Evolutionary conservation across 2,888 invertebrate species (phyloP).

Genomic region (Apeira syringaria): DNA sequence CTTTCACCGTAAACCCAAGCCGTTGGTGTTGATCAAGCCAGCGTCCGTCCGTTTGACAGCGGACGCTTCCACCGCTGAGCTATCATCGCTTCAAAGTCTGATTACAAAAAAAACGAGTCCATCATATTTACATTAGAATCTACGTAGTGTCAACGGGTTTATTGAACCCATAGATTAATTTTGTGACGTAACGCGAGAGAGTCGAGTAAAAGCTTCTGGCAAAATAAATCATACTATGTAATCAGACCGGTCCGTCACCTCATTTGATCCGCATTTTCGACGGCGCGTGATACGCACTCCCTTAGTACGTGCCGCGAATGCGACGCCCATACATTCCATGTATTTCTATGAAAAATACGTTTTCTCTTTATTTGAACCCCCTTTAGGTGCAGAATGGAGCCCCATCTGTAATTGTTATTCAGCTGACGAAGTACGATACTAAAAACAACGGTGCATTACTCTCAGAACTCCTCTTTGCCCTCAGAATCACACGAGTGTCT

Average conservation of each 20-base stretch:
- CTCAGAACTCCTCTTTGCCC: no score
- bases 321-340: slow-evolving; percentile 15
- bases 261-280: slow-evolving; percentile 23
- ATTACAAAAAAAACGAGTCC: no score
- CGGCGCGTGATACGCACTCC: slow-evolving; percentile 20
- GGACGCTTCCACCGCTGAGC: no score
- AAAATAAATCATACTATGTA: slow-evolving; percentile 20
- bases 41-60: no score
- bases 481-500: no score
- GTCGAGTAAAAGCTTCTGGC: neutral
- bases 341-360: slow-evolving; percentile 27
- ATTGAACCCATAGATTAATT: neutral
- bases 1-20: no score
- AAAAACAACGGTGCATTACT: slow-evolving; percentile 13
- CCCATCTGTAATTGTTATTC: slow-evolving; percentile 18
- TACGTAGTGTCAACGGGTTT: no score
- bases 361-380: slow-evolving; percentile 18
- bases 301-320: slow-evolving; percentile 23
- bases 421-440: slow-evolving; percentile 11
- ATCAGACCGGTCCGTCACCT: slow-evolving; percentile 20
- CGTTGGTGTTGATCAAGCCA: no score
- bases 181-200: neutral
- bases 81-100: no score
- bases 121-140: no score
- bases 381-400: slow-evolving; percentile 14